Evolutionary conservation across 2,888 invertebrate species (phyloP), one percentile per base, ranked within the genome.

Genomic region (Drosophila kuntzei): DNA sequence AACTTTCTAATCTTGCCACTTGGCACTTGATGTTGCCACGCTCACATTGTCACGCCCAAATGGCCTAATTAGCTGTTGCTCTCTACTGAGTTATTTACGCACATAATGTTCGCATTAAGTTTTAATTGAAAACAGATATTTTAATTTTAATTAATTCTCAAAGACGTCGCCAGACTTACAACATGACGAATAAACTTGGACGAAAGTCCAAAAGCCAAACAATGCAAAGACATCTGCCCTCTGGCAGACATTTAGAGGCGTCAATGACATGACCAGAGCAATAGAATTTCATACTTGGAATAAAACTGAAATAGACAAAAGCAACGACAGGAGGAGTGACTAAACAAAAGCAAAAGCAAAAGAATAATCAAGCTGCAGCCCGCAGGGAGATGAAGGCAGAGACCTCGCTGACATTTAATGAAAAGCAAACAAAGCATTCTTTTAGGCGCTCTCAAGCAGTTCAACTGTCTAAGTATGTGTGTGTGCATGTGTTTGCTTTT

Each of bases 371-470:
- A 46, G 54, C 43, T 44, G 60, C 54, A 54, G 47, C 63, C 44
- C 25, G 25, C 32, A 49, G 47, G n/a, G 44, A 14, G 43, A 34
- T 44, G 29, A 4, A n/a, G 27, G 46, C 39, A 6, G 41, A 46
- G 41, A 49, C 54, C 53, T 55, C 27, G 49, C 66, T 67, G 51
- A 12, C 79, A 67, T 67, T 68, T 83, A 88, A 88, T 83, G 83
- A 82, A 86, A 88, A 78, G 54, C 77, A 88, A 86, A 88, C 86
- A 83, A 80, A 72, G 77, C 77, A 65, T 82, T 71, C 72, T 78
- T 80, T 67, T 59, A 68, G 82, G 74, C 74, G 66, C 63, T 63
- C 58, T 54, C 54, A 60, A 61, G 73, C 77, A 83, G 58, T 51
- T 53, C 61, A 53, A 46, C 51, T 62, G 69, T 60, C 61, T 55